A percentile compares a stretch with the other conserved stretches of the same genome.
Evolutionary conservation across 1,140 invertebrate species (phyloP).

Genomic region (Bombus polaris): DNA sequence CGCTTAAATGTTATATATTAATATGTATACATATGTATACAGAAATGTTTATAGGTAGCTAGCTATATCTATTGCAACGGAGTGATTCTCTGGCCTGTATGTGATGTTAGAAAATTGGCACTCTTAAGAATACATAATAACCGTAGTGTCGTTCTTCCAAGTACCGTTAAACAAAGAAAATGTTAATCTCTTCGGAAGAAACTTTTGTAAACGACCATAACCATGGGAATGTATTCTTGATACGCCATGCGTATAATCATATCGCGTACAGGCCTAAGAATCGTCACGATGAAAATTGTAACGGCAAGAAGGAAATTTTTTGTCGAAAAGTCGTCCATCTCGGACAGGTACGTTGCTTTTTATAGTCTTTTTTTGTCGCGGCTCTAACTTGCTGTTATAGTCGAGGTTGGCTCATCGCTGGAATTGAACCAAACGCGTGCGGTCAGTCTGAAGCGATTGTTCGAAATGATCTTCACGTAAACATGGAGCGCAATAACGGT

Average conservation of each 20-base stretch:
- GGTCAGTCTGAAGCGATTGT: slow-evolving; percentile 28
- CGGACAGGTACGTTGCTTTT: slow-evolving; percentile 54
- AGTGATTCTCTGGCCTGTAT: slow-evolving; percentile 2
- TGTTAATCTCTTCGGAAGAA: neutral
- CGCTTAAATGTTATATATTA: slow-evolving; percentile 68
- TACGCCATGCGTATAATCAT: neutral
- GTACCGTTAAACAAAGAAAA: slow-evolving; percentile 3
- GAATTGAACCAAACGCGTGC: slow-evolving; percentile 43
- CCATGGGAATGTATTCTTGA: neutral
- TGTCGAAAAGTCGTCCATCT: slow-evolving; percentile 31
- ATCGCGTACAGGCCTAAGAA: slow-evolving; percentile 8
- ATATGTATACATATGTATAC: slow-evolving; percentile 54
- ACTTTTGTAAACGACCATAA: neutral
- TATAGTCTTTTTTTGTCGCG: slow-evolving; percentile 41
- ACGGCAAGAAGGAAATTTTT: slow-evolving; percentile 27
- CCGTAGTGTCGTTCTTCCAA: neutral
- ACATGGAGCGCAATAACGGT: slow-evolving; percentile 12
- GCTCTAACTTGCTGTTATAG: slow-evolving; percentile 41
- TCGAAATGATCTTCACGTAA: slow-evolving; percentile 21
- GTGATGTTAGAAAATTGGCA: neutral
- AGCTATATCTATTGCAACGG: slow-evolving; percentile 44
- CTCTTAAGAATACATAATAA: neutral
- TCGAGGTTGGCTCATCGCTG: slow-evolving; percentile 35
- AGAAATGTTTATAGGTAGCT: slow-evolving; percentile 63
- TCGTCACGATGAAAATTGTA: slow-evolving; percentile 56